phyloP scores from a whole-genome alignment of 2,888 invertebrate species.

The Quadroppia sp. region DNA sequence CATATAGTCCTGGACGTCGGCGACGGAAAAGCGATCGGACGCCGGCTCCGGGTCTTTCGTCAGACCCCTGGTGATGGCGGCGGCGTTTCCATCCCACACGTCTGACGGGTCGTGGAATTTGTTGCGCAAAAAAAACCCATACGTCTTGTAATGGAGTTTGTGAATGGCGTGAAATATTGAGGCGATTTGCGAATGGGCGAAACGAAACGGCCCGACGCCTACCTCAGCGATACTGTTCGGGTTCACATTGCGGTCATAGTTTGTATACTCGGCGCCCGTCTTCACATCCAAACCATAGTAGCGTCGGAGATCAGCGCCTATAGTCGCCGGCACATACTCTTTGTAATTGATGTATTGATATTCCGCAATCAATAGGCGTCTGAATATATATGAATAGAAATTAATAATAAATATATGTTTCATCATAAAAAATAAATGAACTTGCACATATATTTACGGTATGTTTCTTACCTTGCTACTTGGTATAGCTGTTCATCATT shows the following conservation, averaged over 20 bases:
- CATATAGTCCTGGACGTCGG: conserved; percentile 56
- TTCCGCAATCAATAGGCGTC: conserved; percentile 53
- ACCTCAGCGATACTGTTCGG: conserved; percentile 76
- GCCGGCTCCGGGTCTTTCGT: conserved; percentile 54
- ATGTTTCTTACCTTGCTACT: conserved; percentile 54
- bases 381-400: too few species aligned
- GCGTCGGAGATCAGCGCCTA: conserved; percentile 56
- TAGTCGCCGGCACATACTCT: conserved; percentile 68
- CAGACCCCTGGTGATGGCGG: conserved; percentile 50
- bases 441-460: too few species aligned
- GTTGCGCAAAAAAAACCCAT: too few species aligned
- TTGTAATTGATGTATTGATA: conserved; percentile 56
- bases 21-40: conserved; percentile 55
- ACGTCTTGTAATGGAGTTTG: too few species aligned
- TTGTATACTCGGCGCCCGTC: conserved; percentile 65
- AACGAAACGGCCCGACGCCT: conserved; percentile 65
- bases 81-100: conserved; percentile 30
- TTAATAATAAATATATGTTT: too few species aligned
- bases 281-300: conserved; percentile 37
- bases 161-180: too few species aligned
- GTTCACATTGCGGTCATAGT: conserved; percentile 64
- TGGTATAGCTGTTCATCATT: conserved; percentile 52
- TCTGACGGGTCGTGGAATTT: conserved; percentile 25
- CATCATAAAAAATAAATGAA: too few species aligned
- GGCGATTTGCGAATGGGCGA: conserved; percentile 53